Evolutionary conservation across 2,797 vertebrate species (phyloP), one percentile per base, ranked within the genome.

Genomic region (Valencia hispanica): DNA sequence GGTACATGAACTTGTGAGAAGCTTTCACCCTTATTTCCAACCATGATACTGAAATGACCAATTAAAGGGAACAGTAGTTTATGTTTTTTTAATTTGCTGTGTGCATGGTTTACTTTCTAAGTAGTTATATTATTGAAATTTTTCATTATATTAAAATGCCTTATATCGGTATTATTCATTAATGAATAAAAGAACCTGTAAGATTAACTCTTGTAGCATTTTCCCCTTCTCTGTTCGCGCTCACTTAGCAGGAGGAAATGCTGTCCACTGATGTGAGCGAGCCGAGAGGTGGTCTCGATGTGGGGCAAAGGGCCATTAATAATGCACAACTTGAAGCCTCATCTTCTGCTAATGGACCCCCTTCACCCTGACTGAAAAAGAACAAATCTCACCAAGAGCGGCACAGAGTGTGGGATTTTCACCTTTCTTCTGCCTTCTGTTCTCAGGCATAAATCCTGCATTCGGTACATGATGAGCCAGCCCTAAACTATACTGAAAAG

Each of bases 241-340:
- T 18, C n/a, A 10, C 72, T 15, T 75, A 72, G 70, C 27, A 17
- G 73, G 73, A 65, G 61, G 34, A 75, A 32, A 47, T 51, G 4
- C 39, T 69, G 59, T 74, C 63, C 39, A 68, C 68, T 87, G 88
- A 87, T 53, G 83, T 79, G 66, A 76, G 65, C 65, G n/a, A 65
- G 69, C 41, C 25, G 48, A 69, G 79, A 78, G 79, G 79, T 69
- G 80, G 80, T 81, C 79, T 77, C 50, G 5, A 82, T 86, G 65
- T 73, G 79, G 57, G 77, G 53, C 70, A 79, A 68, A 80, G 77
- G 68, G 75, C 66, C 74, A 83, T 86, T 83, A 92, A 74, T 91
- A 79, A 91, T 84, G 77, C 82, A 88, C 25, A 9, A 80, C 72
- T 74, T 1, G 4, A 22, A 30, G 68, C 53, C 61, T 79, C 74